Evolutionary conservation across 2,113 vertebrate species (phyloP).

Genomic region (Nothobranchius kuhntae): DNA sequence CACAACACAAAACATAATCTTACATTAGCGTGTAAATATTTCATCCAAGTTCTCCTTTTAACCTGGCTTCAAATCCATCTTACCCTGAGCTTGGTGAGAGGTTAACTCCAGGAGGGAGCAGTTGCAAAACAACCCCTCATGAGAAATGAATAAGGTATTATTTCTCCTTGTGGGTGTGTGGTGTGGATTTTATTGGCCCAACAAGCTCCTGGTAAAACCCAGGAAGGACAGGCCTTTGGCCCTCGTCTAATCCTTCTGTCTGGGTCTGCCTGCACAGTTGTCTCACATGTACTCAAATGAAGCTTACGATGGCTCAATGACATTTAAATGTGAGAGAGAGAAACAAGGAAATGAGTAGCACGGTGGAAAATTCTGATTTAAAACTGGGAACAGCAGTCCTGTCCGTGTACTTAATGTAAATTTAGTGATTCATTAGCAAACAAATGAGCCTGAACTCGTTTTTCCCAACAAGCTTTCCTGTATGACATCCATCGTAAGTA

Average conservation of each 20-base stretch:
- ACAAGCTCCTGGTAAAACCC: constrained; percentile 31
- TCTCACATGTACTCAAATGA: constrained; percentile 18
- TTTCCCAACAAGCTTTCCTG: constrained; percentile 11
- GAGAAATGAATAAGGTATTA: constrained; percentile 43
- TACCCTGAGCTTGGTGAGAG: constrained; percentile 29
- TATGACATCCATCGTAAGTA: constrained; percentile 4
- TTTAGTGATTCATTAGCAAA: not conserved
- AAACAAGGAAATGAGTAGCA: constrained; percentile 7
- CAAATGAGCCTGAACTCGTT: not conserved
- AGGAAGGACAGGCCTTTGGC: constrained; percentile 5
- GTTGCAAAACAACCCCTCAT: constrained; percentile 42
- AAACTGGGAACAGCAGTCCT: too few relatives aligned
- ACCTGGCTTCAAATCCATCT: not conserved
- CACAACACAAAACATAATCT: not conserved
- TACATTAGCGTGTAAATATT: too few relatives aligned
- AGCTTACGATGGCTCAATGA: not conserved
- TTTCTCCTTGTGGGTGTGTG: constrained; percentile 16
- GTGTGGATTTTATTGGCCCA: constrained; percentile 45
- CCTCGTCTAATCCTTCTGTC: constrained; percentile 55
- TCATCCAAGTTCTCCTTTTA: too few relatives aligned
- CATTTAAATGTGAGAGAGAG: constrained; percentile 13
- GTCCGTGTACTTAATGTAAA: not conserved
- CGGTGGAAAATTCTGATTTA: not conserved
- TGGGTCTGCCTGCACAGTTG: constrained; percentile 39
- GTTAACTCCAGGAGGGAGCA: constrained; percentile 23